phyloP scores from a whole-genome alignment of 2,113 vertebrate species.

The Delphinus delphis region DNA sequence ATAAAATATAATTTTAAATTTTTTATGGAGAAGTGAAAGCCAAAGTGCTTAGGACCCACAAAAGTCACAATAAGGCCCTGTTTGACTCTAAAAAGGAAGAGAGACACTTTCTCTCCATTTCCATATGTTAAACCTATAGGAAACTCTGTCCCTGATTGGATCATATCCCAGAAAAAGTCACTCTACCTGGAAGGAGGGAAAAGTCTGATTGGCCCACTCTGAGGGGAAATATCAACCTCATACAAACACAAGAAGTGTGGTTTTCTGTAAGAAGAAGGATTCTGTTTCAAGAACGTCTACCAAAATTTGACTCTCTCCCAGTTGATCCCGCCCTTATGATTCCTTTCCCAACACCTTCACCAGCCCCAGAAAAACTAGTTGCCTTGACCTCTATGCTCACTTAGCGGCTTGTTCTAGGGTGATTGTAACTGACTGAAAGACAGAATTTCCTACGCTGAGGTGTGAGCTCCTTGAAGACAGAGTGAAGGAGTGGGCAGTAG shows the following conservation, averaged over 20 bases:
- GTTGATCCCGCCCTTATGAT: rapidly evolving
- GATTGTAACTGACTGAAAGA: neutral
- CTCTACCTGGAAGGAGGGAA: neutral
- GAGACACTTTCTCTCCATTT: neutral
- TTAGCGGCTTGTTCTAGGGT: neutral
- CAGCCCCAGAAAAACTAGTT: neutral
- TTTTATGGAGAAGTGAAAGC: neutral
- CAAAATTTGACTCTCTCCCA: neutral
- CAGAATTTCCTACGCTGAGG: neutral
- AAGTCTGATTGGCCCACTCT: neutral
- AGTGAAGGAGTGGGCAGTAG: neutral
- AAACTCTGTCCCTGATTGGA: neutral
- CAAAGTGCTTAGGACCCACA: neutral
- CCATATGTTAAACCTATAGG: neutral
- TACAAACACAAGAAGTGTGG: neutral
- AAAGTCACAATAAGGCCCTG: neutral
- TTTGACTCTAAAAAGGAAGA: neutral
- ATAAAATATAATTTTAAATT: neutral
- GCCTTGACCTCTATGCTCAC: neutral
- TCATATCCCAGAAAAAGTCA: neutral
- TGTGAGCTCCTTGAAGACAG: neutral
- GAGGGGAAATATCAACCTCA: neutral
- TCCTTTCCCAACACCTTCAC: neutral
- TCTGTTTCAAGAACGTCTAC: neutral
- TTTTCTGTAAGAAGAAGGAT: neutral